Evolutionary conservation across 2,888 invertebrate species (phyloP).

Genomic region (Tinea semifulvella): DNA sequence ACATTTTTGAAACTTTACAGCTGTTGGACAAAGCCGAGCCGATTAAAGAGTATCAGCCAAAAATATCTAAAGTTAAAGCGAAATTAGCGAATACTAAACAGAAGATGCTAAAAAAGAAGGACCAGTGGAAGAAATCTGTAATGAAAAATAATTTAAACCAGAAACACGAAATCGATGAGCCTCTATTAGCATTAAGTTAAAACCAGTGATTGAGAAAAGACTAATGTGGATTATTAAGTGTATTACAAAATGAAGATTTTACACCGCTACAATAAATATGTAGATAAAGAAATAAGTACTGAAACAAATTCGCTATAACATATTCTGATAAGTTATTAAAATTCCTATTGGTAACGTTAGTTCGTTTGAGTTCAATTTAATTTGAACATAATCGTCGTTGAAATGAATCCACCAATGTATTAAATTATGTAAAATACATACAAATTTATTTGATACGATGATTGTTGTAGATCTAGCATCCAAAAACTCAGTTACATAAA

Average conservation of each 20-base stretch:
- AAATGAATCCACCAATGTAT: no score
- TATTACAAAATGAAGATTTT: not conserved
- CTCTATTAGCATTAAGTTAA: conserved; percentile 74
- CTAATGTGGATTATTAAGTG: conserved; percentile 14
- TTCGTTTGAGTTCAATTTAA: no score
- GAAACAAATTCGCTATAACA: no score
- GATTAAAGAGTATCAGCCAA: conserved; percentile 42
- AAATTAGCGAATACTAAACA: conserved; percentile 68
- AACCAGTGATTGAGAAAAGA: conserved; percentile 21
- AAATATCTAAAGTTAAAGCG: conserved; percentile 69
- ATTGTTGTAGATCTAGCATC: no score
- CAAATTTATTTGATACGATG: no score
- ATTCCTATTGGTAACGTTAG: no score
- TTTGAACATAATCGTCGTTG: no score
- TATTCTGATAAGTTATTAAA: no score
- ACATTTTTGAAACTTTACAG: conserved; percentile 83
- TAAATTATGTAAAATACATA: no score
- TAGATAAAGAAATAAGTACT: no score
- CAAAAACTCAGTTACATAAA: no score
- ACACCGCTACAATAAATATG: not conserved
- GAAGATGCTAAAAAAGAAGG: conserved; percentile 46
- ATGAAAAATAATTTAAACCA: conserved; percentile 38
- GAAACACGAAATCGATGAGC: conserved; percentile 68
- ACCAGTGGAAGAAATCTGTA: conserved; percentile 53
- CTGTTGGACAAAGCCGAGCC: conserved; percentile 67